Evolutionary conservation across 2,888 invertebrate genomes (phyloP).

Genomic region (Sinhomidia bicolor): DNA sequence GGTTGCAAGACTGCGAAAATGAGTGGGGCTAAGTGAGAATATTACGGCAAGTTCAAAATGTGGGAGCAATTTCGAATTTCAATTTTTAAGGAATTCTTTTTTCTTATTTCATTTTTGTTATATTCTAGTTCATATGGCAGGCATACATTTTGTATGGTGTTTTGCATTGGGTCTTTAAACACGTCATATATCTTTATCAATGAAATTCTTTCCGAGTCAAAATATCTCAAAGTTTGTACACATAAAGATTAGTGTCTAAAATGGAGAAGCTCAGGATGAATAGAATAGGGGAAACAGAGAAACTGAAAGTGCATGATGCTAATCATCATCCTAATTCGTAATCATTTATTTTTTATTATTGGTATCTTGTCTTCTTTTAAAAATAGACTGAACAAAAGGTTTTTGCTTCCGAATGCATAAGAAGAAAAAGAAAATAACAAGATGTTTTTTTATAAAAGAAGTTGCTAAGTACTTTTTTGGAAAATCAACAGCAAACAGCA

Average conservation of each 20-base stretch:
- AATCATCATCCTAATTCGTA: neutral
- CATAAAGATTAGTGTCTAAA: conserved; percentile 40
- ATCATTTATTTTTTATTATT: conserved; percentile 43
- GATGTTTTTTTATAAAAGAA: neutral
- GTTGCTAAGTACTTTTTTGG: neutral
- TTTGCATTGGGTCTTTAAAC: no score
- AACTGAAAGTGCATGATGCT: neutral
- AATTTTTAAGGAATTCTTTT: no score
- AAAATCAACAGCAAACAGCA: no score
- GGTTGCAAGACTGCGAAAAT: no score
- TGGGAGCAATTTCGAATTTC: no score
- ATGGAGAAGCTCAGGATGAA: neutral
- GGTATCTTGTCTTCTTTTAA: neutral
- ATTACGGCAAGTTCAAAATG: no score
- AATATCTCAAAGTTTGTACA: conserved; percentile 54
- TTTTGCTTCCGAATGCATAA: neutral
- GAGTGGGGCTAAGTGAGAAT: no score
- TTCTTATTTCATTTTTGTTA: neutral
- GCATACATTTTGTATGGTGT: neutral
- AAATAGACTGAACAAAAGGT: neutral
- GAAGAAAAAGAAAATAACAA: neutral
- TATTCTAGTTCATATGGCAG: neutral
- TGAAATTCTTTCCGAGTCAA: conserved; percentile 10
- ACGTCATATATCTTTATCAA: conserved; percentile 17
- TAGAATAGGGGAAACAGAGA: neutral